These are phyloP conservation scores for Tetramorium alpestre DNA, from an alignment of 1,140 invertebrate genomes.

Conservation along the genomic window DNA sequence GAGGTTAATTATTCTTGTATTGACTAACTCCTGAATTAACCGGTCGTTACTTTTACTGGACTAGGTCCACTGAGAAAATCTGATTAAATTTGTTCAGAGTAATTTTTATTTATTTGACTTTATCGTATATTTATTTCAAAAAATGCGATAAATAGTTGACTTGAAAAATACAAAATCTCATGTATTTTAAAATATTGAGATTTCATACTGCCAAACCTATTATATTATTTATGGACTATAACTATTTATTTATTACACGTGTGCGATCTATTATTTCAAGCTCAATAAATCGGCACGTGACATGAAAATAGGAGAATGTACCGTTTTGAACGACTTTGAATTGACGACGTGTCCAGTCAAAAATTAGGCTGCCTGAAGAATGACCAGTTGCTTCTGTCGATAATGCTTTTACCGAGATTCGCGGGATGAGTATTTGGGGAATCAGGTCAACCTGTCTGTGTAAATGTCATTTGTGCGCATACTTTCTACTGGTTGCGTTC, in stretches of 20 bases:
- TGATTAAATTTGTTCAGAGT: neutral
- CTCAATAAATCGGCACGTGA: neutral
- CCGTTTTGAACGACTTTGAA: conserved; percentile 1
- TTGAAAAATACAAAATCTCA: neutral
- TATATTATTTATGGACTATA: neutral
- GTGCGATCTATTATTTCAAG: neutral
- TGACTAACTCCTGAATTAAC: neutral
- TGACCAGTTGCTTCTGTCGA: neutral
- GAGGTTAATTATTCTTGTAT: neutral
- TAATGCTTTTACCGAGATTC: conserved; percentile 48
- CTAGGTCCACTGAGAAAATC: neutral
- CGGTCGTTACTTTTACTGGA: neutral
- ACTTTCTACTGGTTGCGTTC: conserved; percentile 75
- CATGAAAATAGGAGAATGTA: neutral
- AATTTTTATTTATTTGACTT: neutral
- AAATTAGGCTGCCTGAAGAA: conserved; percentile 29
- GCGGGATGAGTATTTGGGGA: conserved; percentile 69
- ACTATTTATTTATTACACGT: neutral
- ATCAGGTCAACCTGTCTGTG: conserved; percentile 74
- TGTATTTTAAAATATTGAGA: neutral
- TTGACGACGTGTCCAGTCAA: neutral
- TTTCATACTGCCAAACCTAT: neutral
- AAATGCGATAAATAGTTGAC: neutral
- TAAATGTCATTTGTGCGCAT: conserved; percentile 71
- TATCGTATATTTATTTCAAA: neutral